Percentiles rank a stretch among this genome's conserved stretches.
Evolutionary conservation across 2,888 invertebrate genomes (phyloP).

Genomic region (Bombylius major): DNA sequence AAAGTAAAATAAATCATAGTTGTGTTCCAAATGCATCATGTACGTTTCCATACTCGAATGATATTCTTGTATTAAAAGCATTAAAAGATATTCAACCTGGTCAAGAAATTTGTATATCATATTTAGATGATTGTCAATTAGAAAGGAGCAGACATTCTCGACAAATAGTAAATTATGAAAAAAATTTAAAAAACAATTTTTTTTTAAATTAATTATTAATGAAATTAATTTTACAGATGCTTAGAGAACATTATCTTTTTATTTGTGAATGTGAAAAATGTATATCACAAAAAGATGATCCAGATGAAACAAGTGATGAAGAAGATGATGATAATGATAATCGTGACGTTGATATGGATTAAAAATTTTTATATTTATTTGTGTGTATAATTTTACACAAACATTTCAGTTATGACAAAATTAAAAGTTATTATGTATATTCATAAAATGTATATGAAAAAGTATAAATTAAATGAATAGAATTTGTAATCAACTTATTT

Average conservation of each 20-base stretch:
- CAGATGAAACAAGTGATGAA: constrained; percentile 75
- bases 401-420: too few species aligned
- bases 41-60: constrained; percentile 72
- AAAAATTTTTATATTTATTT: too few species aligned
- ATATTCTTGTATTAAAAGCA: constrained; percentile 60
- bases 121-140: constrained; percentile 74
- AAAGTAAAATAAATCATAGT: constrained; percentile 86
- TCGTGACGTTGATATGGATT: background rate
- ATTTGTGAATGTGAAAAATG: constrained; percentile 74
- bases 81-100: constrained; percentile 56
- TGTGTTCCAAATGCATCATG: constrained; percentile 81
- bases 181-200: constrained; percentile 31
- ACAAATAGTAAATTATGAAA: constrained; percentile 47
- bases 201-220: too few species aligned
- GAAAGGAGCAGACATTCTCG: constrained; percentile 74
- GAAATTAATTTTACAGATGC: constrained; percentile 25
- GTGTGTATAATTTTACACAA: too few species aligned
- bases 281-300: constrained; percentile 53
- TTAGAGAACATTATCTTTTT: constrained; percentile 70
- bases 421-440: too few species aligned
- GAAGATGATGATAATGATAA: constrained; percentile 40
- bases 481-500: too few species aligned
- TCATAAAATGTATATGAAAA: too few species aligned
- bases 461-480: too few species aligned
- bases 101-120: constrained; percentile 84